Conservation (phyloP, 1,140 invertebrate species). For the Zaprionus africanus region DNA sequence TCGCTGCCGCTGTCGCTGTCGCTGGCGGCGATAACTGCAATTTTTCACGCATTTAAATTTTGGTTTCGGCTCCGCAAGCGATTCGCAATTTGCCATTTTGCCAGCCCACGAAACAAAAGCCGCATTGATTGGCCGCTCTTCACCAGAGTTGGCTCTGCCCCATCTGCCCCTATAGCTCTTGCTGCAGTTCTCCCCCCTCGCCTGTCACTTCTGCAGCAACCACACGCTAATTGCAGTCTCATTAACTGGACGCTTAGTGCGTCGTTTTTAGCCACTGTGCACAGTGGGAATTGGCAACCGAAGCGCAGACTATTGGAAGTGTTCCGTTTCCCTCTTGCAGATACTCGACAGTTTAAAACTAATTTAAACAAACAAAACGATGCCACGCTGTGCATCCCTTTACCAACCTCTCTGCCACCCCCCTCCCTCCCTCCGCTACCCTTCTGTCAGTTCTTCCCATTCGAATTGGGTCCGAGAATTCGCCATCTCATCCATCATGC, state of each 20-base stretch:
- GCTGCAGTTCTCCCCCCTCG: no score
- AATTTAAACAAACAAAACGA: not conserved
- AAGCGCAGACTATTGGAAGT: not conserved
- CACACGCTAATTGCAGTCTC: slow-evolving; percentile 37
- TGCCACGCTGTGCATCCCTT: not conserved
- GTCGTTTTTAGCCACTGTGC: slow-evolving; percentile 6
- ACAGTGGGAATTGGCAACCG: not conserved
- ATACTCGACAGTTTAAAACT: not conserved
- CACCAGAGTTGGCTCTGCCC: not conserved
- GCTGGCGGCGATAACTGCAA: slow-evolving; percentile 23
- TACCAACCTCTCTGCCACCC: not conserved
- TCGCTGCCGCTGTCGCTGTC: slow-evolving; percentile 7
- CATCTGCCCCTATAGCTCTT: not conserved
- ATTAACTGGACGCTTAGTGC: slow-evolving; percentile 20
- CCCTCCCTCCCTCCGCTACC: not conserved
- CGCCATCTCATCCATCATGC: slow-evolving; percentile 22
- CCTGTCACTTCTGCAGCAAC: not conserved
- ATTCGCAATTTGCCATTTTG: slow-evolving; percentile 23
- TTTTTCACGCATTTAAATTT: slow-evolving; percentile 51
- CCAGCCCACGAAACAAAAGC: slow-evolving; percentile 12
- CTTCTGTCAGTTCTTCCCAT: not conserved
- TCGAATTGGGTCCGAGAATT: not conserved
- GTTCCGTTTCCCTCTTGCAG: not conserved
- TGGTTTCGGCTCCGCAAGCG: slow-evolving; percentile 25
- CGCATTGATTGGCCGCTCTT: slow-evolving; percentile 33